Conservation (phyloP, 2,113 vertebrate species). For the Fregata magnificens region DNA sequence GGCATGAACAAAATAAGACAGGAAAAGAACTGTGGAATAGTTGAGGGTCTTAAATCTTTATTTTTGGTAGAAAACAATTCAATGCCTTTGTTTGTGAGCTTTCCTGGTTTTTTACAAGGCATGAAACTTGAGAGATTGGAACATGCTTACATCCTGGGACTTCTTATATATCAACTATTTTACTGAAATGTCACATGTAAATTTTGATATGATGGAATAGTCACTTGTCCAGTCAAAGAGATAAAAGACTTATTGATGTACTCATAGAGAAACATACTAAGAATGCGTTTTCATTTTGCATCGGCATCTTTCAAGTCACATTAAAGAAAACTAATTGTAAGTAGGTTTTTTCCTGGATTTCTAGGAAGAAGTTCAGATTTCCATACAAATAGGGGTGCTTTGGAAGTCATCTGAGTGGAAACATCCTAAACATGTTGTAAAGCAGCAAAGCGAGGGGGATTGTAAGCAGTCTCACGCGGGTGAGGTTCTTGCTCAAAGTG, state of each 20-base stretch:
- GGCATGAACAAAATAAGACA: background rate
- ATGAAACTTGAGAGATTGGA: background rate
- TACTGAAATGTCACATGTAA: background rate
- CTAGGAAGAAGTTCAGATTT: background rate
- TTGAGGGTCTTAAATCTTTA: background rate
- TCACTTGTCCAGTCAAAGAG: background rate
- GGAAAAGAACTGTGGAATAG: background rate
- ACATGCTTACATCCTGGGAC: background rate
- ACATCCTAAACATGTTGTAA: background rate
- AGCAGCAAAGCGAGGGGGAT: background rate
- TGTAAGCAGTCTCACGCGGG: rapidly evolving
- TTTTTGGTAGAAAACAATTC: background rate
- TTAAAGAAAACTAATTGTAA: background rate
- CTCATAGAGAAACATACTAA: background rate
- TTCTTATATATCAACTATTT: background rate
- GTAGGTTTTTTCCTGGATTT: background rate
- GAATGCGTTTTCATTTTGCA: background rate
- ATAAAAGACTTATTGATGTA: background rate
- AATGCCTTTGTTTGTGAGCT: background rate
- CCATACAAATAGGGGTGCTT: background rate
- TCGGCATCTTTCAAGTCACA: background rate
- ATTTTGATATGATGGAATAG: background rate
- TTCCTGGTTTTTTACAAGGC: background rate
- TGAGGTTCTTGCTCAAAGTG: background rate
- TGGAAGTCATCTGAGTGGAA: background rate